Evolutionary conservation across 2,797 vertebrate species (phyloP), one percentile per base, ranked within the genome.

Genomic region (Syndactyla subalaris): DNA sequence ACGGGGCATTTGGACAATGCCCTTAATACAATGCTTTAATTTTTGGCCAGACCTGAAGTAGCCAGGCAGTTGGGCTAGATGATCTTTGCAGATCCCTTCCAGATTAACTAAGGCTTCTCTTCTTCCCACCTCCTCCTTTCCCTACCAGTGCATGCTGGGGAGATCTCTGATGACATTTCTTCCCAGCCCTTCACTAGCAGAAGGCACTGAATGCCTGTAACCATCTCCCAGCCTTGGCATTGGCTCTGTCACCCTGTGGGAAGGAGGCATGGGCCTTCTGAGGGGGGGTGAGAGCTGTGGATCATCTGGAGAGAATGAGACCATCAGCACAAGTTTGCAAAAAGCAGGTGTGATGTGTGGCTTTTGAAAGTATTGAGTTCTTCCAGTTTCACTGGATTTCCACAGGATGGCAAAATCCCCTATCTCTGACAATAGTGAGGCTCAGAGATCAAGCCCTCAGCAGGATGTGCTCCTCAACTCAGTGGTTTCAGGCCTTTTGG

Each of bases 51-150:
- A 52, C 8, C 30, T 46, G 58, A 77, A 52, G 26, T 23, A 65
- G 24, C 30, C 21, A 41, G 24, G 49, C n/a, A 71, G 39, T 65
- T 65, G 1, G 1, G 41, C 46, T 39, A 17, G 3, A 8, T 65
- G n/a, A 52, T 29, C 24, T 7, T 32, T 46, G 17, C 18, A 77
- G 29, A 52, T 65, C 24, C 38, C 22, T 66, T 78, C 39, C 46
- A 46, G 30, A 59, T 54, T 20, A 66, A 27, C 21, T 23, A 27
- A 46, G 77, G 34, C 21, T 71, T 46, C 21, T 2, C 34, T 77
- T 78, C 12, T 27, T 83, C n/a, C 12, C 46, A 34, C 4, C 0
- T 0, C 29, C n/a, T 71, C 6, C 14, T 83, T 70, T 45, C 11
- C 16, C 14, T 70, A 21, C 43, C 27, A 38, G 17, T 45, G 51